phyloP scores from a whole-genome alignment of 2,113 vertebrate species.

The Rattus norvegicus region GRCr8 NC_086028.1:47642001-47642500 shows the following conservation, averaged over 20 bases:
- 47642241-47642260: neutral
- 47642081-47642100: neutral
- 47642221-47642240: neutral
- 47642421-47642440: neutral
- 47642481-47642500: slow-evolving; percentile 13
- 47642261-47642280: neutral
- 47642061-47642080: neutral
- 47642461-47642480: slow-evolving; percentile 56
- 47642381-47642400: neutral
- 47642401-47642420: neutral
- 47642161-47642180: neutral
- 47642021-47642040: neutral
- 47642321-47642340: neutral
- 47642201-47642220: neutral
- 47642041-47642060: neutral
- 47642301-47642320: neutral
- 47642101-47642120: neutral
- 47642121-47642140: neutral
- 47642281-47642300: slow-evolving; percentile 1
- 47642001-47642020: neutral
- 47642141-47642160: neutral
- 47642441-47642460: slow-evolving; percentile 41
- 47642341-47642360: neutral
- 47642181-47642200: neutral
- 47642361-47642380: neutral